Percentiles rank a stretch among this genome's conserved stretches.
Conservation (phyloP, 2,113 vertebrate species). For the Vulpes lagopus region DNA sequence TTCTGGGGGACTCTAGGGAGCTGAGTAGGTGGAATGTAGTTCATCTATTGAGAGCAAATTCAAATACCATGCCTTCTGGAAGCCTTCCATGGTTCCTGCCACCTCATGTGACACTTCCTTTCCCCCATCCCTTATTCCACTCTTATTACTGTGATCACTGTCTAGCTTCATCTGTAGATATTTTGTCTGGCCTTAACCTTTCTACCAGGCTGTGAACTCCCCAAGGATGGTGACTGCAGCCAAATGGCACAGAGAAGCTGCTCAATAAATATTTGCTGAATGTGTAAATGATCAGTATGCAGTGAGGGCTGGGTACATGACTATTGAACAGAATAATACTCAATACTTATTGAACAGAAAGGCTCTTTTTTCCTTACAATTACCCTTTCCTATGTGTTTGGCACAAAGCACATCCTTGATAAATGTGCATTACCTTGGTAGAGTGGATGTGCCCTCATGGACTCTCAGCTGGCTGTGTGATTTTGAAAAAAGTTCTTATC, state of each 20-base stretch:
- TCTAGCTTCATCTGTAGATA: neutral
- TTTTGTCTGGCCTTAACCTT: neutral
- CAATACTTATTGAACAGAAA: neutral
- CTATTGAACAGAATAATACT: neutral
- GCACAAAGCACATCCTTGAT: neutral
- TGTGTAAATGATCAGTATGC: neutral
- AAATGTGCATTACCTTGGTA: neutral
- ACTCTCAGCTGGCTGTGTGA: neutral
- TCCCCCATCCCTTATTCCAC: too few relatives aligned
- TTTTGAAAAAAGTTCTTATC: slow-evolving; percentile 9
- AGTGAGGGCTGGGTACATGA: neutral
- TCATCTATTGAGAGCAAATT: neutral
- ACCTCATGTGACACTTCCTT: neutral
- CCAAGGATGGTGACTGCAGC: neutral
- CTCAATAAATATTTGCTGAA: neutral
- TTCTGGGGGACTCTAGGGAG: neutral
- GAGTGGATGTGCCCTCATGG: neutral
- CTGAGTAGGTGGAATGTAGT: neutral
- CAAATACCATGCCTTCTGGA: neutral
- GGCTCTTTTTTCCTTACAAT: neutral
- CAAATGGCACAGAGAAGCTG: neutral
- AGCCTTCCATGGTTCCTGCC: neutral
- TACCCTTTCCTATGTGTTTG: neutral
- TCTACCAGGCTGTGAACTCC: neutral
- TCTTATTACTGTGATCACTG: neutral